Evolutionary conservation across 2,797 vertebrate genomes (phyloP).

Genomic region (Hapalemur alaotrensis): DNA sequence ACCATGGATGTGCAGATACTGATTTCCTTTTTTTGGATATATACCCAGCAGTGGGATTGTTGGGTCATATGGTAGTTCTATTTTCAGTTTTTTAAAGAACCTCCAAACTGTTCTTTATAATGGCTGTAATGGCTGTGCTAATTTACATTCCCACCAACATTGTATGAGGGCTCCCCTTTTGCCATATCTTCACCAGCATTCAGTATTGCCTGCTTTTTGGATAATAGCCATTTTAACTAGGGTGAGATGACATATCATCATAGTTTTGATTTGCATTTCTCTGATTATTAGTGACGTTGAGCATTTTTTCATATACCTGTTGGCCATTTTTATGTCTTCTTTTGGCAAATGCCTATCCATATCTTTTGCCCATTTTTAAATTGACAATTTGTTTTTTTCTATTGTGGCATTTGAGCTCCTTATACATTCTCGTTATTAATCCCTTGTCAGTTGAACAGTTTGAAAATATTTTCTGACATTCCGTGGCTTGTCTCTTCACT

Average conservation of each 20-base stretch:
- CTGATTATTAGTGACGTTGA: neutral
- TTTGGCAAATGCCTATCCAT: neutral
- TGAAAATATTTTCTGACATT: neutral
- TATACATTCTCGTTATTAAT: neutral
- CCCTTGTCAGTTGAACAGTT: neutral
- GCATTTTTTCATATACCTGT: neutral
- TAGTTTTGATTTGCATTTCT: neutral
- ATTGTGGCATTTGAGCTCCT: neutral
- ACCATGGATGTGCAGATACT: neutral
- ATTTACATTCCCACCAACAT: neutral
- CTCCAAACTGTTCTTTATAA: neutral
- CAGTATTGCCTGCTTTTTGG: neutral
- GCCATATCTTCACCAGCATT: neutral
- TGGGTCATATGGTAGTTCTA: neutral
- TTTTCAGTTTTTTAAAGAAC: neutral
- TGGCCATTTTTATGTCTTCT: neutral
- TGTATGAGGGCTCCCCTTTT: neutral
- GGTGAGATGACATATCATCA: neutral
- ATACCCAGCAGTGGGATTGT: neutral
- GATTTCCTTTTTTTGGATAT: neutral
- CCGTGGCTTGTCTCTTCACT: neutral
- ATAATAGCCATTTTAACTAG: neutral
- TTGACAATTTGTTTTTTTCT: neutral
- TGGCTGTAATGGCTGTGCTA: neutral
- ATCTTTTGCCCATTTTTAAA: neutral